These are phyloP conservation scores for Propithecus coquereli DNA, from an alignment of 2,113 vertebrate species.

Conservation along the genomic window DNA sequence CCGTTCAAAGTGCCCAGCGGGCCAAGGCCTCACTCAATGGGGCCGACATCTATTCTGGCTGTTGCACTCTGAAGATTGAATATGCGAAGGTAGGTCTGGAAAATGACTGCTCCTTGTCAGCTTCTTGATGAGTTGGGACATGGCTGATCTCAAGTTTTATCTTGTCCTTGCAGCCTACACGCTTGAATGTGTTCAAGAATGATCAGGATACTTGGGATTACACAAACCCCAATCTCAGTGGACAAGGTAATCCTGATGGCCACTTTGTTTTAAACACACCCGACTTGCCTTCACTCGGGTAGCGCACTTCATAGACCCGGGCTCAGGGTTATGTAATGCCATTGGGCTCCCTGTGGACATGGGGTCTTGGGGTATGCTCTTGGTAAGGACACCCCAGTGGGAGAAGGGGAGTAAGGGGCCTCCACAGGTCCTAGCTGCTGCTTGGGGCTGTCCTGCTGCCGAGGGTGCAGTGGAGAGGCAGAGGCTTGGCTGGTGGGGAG, in stretches of 20 bases:
- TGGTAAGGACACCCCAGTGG: neutral
- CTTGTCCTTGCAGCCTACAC: slow-evolving; percentile 86
- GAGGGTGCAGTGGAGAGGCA: neutral
- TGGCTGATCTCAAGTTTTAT: neutral
- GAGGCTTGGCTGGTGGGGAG: neutral
- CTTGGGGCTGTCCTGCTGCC: neutral
- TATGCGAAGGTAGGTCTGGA: slow-evolving; percentile 91
- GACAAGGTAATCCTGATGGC: slow-evolving; percentile 90
- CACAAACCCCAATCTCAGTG: slow-evolving; percentile 94
- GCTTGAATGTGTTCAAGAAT: slow-evolving; percentile 97
- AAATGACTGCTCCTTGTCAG: neutral
- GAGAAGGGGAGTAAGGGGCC: neutral
- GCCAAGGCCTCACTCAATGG: slow-evolving; percentile 97
- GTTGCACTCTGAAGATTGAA: slow-evolving; percentile 96
- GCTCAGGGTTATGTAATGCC: slow-evolving; percentile 81
- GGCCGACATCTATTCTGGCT: slow-evolving; percentile 96
- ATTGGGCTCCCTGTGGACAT: slow-evolving; percentile 72
- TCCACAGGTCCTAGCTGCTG: neutral
- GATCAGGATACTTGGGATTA: slow-evolving; percentile 99
- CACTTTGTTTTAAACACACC: slow-evolving; percentile 68
- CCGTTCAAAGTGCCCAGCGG: slow-evolving; percentile 95
- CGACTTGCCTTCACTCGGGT: slow-evolving; percentile 51
- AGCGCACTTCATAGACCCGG: slow-evolving; percentile 63
- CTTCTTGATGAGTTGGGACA: neutral
- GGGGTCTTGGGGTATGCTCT: neutral